Percentiles rank a stretch among this genome's conserved stretches.
These are phyloP conservation scores for Drosophila recens DNA, from an alignment of 2,888 invertebrate genomes.

Conservation along the genomic window DNA sequence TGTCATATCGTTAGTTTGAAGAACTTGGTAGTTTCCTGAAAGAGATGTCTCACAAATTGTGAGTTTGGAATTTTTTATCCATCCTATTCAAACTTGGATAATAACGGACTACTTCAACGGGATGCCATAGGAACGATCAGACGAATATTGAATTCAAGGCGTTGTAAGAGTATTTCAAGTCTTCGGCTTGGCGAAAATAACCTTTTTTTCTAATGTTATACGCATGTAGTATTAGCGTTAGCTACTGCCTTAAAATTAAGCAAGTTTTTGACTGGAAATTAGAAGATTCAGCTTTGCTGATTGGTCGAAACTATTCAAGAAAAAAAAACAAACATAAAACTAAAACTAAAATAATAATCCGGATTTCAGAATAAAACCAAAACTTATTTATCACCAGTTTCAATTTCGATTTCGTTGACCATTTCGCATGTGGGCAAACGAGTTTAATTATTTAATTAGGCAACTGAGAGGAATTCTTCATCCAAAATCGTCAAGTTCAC, in stretches of 20 bases:
- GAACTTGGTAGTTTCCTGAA: no score
- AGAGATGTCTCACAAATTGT: no score
- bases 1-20: no score
- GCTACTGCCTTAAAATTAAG: not conserved
- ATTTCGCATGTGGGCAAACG: constrained; percentile 57
- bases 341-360: constrained; percentile 24
- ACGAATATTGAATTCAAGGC: no score
- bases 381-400: constrained; percentile 67
- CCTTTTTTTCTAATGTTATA: not conserved
- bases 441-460: constrained; percentile 69
- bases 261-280: constrained; percentile 4
- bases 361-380: constrained; percentile 24
- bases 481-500: constrained; percentile 45
- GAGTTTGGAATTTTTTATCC: no score
- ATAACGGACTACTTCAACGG: no score
- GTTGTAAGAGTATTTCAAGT: not conserved
- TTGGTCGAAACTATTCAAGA: constrained; percentile 8
- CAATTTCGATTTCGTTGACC: constrained; percentile 58
- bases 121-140: no score
- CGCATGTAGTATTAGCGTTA: not conserved
- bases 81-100: no score
- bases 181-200: not conserved
- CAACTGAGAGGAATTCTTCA: constrained; percentile 57
- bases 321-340: constrained; percentile 4
- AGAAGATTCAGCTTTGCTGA: constrained; percentile 24